These are phyloP conservation scores for Lipophrys pholis DNA, from an alignment of 2,113 vertebrate species.

Conservation along the genomic window DNA sequence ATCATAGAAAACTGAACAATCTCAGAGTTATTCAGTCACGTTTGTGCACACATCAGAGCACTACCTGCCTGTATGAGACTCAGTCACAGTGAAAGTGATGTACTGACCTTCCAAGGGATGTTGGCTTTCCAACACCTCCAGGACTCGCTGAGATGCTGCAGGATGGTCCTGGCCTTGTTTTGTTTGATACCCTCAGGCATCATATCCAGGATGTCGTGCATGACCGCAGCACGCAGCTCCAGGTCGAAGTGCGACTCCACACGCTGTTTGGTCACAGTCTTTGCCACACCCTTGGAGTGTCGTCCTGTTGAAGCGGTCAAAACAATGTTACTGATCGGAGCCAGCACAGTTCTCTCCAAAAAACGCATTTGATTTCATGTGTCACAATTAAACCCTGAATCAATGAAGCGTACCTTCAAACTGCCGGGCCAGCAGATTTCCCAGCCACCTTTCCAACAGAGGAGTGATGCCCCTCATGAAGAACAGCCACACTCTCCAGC, in stretches of 20 bases:
- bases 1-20: too few species aligned
- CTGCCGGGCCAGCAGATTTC: constrained; percentile 97
- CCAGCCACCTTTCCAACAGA: constrained; percentile 96
- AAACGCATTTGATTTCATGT: neutral
- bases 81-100: too few species aligned
- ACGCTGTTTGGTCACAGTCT: constrained; percentile 98
- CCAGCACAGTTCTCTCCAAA: accelerated
- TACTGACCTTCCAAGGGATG: constrained; percentile 96
- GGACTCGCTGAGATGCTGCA: constrained; percentile 98
- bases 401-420: constrained; percentile 90
- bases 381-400: neutral
- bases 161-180: constrained; percentile 98
- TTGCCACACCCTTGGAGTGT: constrained; percentile 98
- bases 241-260: constrained; percentile 99
- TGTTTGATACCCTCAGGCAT: constrained; percentile 99
- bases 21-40: neutral
- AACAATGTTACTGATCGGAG: neutral
- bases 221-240: constrained; percentile 96
- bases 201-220: constrained; percentile 99
- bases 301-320: constrained; percentile 83
- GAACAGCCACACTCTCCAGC: constrained; percentile 99
- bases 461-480: constrained; percentile 99
- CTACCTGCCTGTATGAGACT: too few species aligned
- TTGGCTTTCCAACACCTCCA: constrained; percentile 99
- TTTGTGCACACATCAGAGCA: too few species aligned